Evolutionary conservation across 2,113 vertebrate species (phyloP).

Genomic region (Zosterops borbonicus): DNA sequence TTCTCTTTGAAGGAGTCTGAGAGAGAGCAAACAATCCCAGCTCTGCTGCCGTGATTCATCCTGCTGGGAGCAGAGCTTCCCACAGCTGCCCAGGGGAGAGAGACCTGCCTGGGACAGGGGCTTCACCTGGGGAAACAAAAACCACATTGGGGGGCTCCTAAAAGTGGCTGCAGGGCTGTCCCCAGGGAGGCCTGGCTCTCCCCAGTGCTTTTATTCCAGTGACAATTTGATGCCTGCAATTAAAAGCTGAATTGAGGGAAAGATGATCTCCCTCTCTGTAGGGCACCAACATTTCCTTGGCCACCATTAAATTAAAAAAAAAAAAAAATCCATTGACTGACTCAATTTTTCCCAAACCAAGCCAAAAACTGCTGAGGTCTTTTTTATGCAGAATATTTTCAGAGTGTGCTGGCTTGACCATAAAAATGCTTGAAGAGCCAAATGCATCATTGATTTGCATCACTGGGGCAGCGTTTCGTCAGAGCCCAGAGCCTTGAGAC

Average conservation of each 20-base stretch:
- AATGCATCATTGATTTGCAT: background rate
- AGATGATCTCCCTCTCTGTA: background rate
- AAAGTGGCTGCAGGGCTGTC: background rate
- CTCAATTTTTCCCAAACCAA: background rate
- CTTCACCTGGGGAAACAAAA: background rate
- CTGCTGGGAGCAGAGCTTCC: background rate
- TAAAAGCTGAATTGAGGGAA: background rate
- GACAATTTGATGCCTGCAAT: background rate
- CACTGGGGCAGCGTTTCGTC: background rate
- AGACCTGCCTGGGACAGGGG: background rate
- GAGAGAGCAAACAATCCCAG: background rate
- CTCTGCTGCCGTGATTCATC: background rate
- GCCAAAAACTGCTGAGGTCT: background rate
- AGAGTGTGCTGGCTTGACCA: background rate
- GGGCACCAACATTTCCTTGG: background rate
- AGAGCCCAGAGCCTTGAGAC: background rate
- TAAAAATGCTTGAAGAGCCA: background rate
- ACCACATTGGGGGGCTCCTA: background rate
- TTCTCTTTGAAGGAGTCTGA: background rate
- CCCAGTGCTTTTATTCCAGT: background rate
- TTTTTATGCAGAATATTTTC: background rate
- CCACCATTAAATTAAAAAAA: background rate
- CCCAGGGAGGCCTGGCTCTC: background rate
- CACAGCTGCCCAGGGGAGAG: background rate
- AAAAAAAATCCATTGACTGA: background rate